These are phyloP conservation scores for Latrodectus elegans DNA, from an alignment of 2,888 invertebrate genomes.

Conservation along the genomic window DNA sequence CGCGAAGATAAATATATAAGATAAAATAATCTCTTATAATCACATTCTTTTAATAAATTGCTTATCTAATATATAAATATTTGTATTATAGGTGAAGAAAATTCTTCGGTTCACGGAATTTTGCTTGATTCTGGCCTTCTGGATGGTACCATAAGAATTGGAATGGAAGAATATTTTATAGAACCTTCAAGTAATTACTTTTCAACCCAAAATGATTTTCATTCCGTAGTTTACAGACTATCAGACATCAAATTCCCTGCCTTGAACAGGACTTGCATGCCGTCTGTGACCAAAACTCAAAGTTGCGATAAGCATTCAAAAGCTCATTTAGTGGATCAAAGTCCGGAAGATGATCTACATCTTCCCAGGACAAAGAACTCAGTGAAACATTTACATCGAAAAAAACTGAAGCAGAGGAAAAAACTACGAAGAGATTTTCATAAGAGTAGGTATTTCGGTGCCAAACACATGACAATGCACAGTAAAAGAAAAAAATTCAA, in stretches of 20 bases:
- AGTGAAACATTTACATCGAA: constrained; percentile 31
- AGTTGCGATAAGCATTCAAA: constrained; percentile 22
- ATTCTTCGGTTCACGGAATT: constrained; percentile 88
- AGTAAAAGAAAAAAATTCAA: constrained; percentile 2
- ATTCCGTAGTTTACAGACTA: constrained; percentile 88
- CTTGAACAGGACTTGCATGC: constrained; percentile 53
- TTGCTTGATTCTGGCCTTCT: constrained; percentile 90
- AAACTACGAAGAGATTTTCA: constrained; percentile 20
- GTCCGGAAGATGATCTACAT: not conserved
- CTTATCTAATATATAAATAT: not conserved
- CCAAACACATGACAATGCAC: not conserved
- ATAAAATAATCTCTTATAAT: no score
- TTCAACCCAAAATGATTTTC: constrained; percentile 77
- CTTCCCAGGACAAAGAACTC: not conserved
- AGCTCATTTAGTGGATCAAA: constrained; percentile 1
- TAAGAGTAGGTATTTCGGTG: constrained; percentile 4
- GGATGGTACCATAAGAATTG: constrained; percentile 89
- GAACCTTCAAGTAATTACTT: constrained; percentile 85
- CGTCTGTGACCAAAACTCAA: constrained; percentile 16
- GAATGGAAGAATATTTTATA: constrained; percentile 86
- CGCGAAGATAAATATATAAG: no score
- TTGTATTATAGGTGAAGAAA: constrained; percentile 83
- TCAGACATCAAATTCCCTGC: constrained; percentile 81
- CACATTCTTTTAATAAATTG: no score
- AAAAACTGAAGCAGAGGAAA: constrained; percentile 4